Conservation (phyloP, 2,888 invertebrate genomes). For the Gastrophysa polygoni region DNA sequence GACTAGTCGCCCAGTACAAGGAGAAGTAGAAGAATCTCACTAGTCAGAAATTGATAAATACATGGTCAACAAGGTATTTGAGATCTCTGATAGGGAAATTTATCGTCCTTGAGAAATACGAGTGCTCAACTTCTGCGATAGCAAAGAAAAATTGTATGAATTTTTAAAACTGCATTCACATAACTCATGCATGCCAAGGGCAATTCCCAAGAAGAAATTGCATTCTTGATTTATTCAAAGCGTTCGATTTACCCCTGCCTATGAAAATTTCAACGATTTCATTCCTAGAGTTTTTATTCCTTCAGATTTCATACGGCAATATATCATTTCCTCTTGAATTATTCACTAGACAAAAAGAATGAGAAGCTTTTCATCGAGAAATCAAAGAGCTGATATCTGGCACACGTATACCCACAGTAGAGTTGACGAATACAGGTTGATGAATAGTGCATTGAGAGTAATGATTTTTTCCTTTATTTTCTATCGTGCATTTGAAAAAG, state of each 20-base stretch:
- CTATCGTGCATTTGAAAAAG: constrained; percentile 14
- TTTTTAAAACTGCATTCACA: neutral
- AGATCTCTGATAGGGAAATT: too few species aligned
- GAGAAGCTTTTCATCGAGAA: constrained; percentile 16
- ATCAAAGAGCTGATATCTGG: constrained; percentile 19
- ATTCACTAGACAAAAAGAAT: constrained; percentile 16
- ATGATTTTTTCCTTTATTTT: constrained; percentile 4
- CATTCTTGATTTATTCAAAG: constrained; percentile 8
- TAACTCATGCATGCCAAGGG: neutral
- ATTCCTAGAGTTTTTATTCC: constrained; percentile 16
- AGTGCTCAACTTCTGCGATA: neutral
- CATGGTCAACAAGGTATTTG: too few species aligned
- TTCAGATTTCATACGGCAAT: constrained; percentile 16
- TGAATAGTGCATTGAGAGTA: neutral
- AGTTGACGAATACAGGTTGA: constrained; percentile 1
- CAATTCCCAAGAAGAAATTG: neutral
- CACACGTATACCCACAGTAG: neutral
- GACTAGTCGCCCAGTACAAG: too few species aligned
- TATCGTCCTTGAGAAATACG: too few species aligned
- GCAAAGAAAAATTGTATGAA: neutral
- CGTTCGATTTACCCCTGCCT: constrained; percentile 4
- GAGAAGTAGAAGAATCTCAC: too few species aligned
- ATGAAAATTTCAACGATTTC: constrained; percentile 12
- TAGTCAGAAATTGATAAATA: too few species aligned
- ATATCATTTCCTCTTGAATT: constrained; percentile 18